Evolutionary conservation across 2,888 invertebrate genomes (phyloP), one percentile per base, ranked within the genome.

Genomic region (Pseudococcus viburni): DNA sequence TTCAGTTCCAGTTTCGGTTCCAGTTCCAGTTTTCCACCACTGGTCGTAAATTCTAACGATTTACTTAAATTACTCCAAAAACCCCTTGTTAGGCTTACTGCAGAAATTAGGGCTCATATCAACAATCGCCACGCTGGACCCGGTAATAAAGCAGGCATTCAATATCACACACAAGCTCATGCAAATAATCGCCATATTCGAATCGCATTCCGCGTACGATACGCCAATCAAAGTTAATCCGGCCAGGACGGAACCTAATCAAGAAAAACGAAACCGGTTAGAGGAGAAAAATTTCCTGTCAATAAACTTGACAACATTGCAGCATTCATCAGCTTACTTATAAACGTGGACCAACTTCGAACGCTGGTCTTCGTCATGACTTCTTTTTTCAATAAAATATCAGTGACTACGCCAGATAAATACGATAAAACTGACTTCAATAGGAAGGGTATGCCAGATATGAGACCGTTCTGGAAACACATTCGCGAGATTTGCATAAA

Each of bases 381-480:
- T 84, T 93, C 92, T 6, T 93, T 92, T 46, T 92, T 92, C 15
- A 95, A 91, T 42, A 94, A 91, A 91, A 93, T 93, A 90, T 95
- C 95, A 15, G 93, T 93, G 80, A 94, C 90, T 39, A 83, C 19
- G 17, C 92, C 91, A 0, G 94, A 94, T 90, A 93, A 94, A 89
- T 93, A 93, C 0, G 95, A 94, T 90, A 94, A 94, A 0, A 93
- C 89, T 92, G 94, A 93, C 87, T 83, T 94, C 90, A 94, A 91
- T 17, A 94, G 89, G 90, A 94, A 94, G 0, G 94, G 94, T 88
- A 94, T 90, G 0, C 94, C 95, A 0, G 94, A 94, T 0, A 94
- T 91, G n/a, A 94, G 90, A 33, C 95, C 80, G 12, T 83, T 83
- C 80, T 83, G 33, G 8, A 83, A 83, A 4, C 19, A 11, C 15